Evolutionary conservation across 1,140 invertebrate species (phyloP).

Genomic region (Bradysia coprophila): DNA sequence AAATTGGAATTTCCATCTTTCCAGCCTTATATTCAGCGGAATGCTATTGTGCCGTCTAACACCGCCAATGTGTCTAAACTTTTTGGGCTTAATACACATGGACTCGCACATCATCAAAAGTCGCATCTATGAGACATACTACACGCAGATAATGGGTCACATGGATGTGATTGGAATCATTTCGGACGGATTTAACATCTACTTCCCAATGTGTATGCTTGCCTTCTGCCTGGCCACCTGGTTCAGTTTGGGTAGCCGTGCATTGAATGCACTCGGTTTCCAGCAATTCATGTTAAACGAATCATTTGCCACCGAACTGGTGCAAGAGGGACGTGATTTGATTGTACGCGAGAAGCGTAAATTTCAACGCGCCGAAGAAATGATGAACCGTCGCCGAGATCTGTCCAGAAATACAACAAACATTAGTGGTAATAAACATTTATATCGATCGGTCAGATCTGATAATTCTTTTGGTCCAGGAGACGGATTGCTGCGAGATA

Average conservation of each 20-base stretch:
- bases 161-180: conserved; percentile 97
- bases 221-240: conserved; percentile 88
- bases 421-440: conserved; percentile 25
- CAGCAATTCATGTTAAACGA: conserved; percentile 91
- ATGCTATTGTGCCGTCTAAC: conserved; percentile 95
- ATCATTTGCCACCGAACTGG: conserved; percentile 78
- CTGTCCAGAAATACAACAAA: conserved; percentile 22
- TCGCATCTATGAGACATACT: conserved; percentile 63
- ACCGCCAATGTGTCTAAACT: conserved; percentile 96
- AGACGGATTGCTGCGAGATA: conserved; percentile 21
- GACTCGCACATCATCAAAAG: conserved; percentile 89
- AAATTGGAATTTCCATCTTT: too few species aligned
- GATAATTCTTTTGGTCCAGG: conserved; percentile 10
- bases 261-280: conserved; percentile 79
- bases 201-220: conserved; percentile 94
- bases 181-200: conserved; percentile 96
- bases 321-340: conserved; percentile 83
- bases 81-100: conserved; percentile 93
- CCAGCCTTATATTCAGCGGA: conserved; percentile 80
- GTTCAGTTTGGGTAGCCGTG: conserved; percentile 79
- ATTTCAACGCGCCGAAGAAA: conserved; percentile 60
- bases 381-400: conserved; percentile 34
- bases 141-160: conserved; percentile 72
- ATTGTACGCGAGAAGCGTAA: conserved; percentile 74
- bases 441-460: neutral